Conservation (phyloP, 2,797 vertebrate genomes). For the Pseudochaenichthys georgianus region DNA sequence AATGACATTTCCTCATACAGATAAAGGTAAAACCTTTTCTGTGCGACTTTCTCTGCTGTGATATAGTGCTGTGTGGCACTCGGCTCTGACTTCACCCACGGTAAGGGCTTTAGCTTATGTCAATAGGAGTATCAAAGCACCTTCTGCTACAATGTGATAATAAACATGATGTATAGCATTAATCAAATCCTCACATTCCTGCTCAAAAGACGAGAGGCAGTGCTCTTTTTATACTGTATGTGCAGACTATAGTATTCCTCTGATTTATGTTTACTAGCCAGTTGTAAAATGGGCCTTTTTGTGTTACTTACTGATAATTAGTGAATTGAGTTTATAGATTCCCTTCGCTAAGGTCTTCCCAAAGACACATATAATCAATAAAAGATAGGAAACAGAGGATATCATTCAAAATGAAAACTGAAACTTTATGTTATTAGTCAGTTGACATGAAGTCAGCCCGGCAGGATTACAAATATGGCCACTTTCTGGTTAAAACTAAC, state of each 20-base stretch:
- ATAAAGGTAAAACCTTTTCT: conserved; percentile 67
- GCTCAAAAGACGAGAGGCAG: neutral
- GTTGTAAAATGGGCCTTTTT: conserved; percentile 4
- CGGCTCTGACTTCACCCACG: conserved; percentile 26
- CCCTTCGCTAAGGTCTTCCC: neutral
- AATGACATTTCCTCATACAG: conserved; percentile 71
- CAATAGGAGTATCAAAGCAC: conserved; percentile 32
- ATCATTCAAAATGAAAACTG: neutral
- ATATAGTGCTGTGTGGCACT: conserved; percentile 58
- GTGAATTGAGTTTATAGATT: neutral
- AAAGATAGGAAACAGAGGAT: neutral
- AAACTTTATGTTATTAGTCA: neutral
- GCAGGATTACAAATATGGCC: too few relatives aligned
- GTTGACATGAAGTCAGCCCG: neutral
- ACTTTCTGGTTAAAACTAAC: too few relatives aligned
- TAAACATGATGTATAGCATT: conserved; percentile 54
- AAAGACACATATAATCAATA: neutral
- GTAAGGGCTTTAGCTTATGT: conserved; percentile 49
- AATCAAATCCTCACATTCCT: conserved; percentile 27
- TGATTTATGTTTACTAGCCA: neutral
- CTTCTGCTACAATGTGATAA: conserved; percentile 44
- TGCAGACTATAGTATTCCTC: conserved; percentile 1
- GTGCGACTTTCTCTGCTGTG: conserved; percentile 51
- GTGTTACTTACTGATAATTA: neutral
- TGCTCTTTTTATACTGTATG: neutral